Conservation (phyloP, 2,113 vertebrate genomes). For the Myodes glareolus region DNA sequence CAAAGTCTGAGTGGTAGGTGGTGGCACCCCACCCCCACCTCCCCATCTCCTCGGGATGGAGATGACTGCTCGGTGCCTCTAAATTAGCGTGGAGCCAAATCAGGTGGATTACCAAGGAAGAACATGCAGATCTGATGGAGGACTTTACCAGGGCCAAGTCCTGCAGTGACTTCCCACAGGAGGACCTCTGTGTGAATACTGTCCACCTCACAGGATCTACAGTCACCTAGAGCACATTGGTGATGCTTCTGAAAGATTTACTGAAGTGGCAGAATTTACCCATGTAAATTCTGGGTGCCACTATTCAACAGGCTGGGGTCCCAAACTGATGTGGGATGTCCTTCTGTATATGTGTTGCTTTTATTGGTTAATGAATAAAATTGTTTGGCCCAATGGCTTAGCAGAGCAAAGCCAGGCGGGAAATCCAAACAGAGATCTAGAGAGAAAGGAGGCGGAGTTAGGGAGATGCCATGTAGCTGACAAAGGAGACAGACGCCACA, state of each 20-base stretch:
- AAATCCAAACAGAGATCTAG: no score
- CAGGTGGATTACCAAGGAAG: neutral
- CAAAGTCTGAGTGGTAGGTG: no score
- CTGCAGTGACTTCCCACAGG: neutral
- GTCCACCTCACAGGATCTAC: neutral
- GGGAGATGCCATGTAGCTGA: no score
- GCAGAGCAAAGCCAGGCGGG: no score
- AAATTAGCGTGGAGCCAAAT: neutral
- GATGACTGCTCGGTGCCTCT: neutral
- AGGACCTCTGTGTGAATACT: neutral
- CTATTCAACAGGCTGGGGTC: neutral
- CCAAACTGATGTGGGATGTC: neutral
- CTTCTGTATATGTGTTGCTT: no score
- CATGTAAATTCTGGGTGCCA: neutral
- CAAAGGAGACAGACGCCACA: no score
- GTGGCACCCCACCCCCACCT: neutral
- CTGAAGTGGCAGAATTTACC: neutral
- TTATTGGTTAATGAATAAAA: no score
- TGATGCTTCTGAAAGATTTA: neutral
- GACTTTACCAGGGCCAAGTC: neutral
- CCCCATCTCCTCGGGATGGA: neutral
- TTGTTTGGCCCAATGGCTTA: no score
- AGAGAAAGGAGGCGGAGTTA: no score
- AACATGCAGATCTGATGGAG: constrained; percentile 31
- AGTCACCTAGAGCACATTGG: neutral